These are phyloP conservation scores for Eidolon dupreanum DNA, from an alignment of 2,797 vertebrate genomes.

Conservation along the genomic window DNA sequence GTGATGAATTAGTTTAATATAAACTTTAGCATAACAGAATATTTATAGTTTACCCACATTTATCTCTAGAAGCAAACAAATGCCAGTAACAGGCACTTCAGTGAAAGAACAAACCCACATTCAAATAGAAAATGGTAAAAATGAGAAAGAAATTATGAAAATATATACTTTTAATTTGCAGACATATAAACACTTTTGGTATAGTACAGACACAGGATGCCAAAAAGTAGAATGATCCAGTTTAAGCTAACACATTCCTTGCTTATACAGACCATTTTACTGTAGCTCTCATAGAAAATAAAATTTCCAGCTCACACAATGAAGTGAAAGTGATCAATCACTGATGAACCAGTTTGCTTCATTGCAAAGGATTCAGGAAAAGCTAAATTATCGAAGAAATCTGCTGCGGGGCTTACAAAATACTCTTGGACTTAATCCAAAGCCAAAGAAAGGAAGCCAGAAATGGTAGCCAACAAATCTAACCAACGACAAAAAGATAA, in stretches of 20 bases:
- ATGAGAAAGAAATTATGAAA: slow-evolving; percentile 86
- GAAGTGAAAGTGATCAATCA: slow-evolving; percentile 81
- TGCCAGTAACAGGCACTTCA: slow-evolving; percentile 64
- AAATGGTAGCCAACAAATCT: slow-evolving; percentile 64
- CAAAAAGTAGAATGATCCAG: slow-evolving; percentile 81
- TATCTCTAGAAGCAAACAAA: slow-evolving; percentile 50
- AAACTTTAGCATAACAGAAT: slow-evolving; percentile 58
- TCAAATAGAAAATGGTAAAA: slow-evolving; percentile 77
- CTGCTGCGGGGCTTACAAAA: slow-evolving; percentile 80
- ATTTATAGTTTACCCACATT: slow-evolving; percentile 27
- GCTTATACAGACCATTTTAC: slow-evolving; percentile 81
- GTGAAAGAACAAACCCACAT: slow-evolving; percentile 53
- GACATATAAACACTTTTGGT: slow-evolving; percentile 90
- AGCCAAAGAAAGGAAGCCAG: slow-evolving; percentile 82
- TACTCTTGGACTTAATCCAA: slow-evolving; percentile 81
- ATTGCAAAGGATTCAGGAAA: slow-evolving; percentile 80
- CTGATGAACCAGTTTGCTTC: slow-evolving; percentile 79
- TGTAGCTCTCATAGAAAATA: slow-evolving; percentile 79
- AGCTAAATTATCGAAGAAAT: slow-evolving; percentile 81
- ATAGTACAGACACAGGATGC: slow-evolving; percentile 87
- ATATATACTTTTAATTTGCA: slow-evolving; percentile 91
- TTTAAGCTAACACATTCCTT: slow-evolving; percentile 83
- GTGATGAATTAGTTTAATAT: slow-evolving; percentile 69
- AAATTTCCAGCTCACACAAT: slow-evolving; percentile 80
- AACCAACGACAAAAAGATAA: slow-evolving; percentile 43